Evolutionary conservation across 2,888 invertebrate species (phyloP), one percentile per base, ranked within the genome.

Genomic region (Diaprepes abbreviatus): DNA sequence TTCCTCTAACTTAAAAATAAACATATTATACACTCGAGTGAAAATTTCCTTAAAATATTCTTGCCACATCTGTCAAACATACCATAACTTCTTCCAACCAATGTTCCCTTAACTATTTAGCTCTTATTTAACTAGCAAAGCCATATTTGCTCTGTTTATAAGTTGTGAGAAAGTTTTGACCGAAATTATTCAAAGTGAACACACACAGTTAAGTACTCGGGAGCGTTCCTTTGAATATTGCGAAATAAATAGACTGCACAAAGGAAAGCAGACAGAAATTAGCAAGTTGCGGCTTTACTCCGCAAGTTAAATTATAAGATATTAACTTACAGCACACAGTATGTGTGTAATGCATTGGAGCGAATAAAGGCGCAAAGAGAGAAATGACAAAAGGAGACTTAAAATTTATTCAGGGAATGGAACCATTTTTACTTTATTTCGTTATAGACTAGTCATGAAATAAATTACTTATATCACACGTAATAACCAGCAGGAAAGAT

Each of bases 131-230:
- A 16, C 48, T 9, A 50, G n/a, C 19, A 65, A 57, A 65, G 35
- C 45, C 45, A 31, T 57, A 65, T 57, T 57, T 38, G 33, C 14
- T 50, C 48, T 28, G 40, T 57, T 28, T 57, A 40, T 55, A 57
- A 55, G 40, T 65, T 36, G 55, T 55, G 52, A 9, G 24, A 43
- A 54, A 65, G 57, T 65, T 65, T 65, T 65, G 65, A 65, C 65
- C 57, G 45, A 36, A 57, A 65, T 65, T 65, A 57, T 57, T 65
- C 65, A 65, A 65, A 43, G 55, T 24, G 19, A 57, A 45, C 65
- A 57, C 65, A 65, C 55, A 55, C 54, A 19, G 55, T 17, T 21
- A 55, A 55, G 55, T 55, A 55, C 55, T 21, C 24, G 14, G 12
- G 24, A 24, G 12, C 14, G 19, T 21, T 21, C 21, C 38, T 55